These are phyloP conservation scores for Paralichthys olivaceus DNA, from an alignment of 2,113 vertebrate genomes.

Conservation along the genomic window DNA sequence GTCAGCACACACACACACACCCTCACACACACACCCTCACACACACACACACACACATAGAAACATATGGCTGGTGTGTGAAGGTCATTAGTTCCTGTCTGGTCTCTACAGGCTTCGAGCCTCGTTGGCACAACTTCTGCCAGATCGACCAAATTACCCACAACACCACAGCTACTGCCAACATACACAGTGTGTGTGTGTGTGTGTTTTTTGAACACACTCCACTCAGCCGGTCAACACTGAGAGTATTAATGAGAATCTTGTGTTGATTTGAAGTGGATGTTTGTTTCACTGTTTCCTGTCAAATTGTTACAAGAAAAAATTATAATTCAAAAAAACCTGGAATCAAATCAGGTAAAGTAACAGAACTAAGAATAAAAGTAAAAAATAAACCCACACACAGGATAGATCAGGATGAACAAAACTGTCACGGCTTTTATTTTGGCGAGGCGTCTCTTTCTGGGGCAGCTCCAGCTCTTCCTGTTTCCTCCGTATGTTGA, in stretches of 20 bases:
- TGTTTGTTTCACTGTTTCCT: neutral
- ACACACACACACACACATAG: conserved; percentile 16
- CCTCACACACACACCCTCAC: conserved; percentile 15
- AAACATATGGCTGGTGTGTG: conserved; percentile 67
- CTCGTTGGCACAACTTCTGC: conserved; percentile 59
- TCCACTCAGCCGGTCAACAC: neutral
- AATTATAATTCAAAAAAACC: neutral
- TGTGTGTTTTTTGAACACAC: neutral
- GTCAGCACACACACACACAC: neutral
- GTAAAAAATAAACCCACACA: too few relatives aligned
- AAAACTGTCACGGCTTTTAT: conserved; percentile 17
- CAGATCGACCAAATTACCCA: conserved; percentile 69
- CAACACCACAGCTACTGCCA: conserved; percentile 54
- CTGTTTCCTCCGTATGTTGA: conserved; percentile 66
- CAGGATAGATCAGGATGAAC: too few relatives aligned
- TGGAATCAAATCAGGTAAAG: too few relatives aligned
- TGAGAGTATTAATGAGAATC: neutral
- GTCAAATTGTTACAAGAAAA: too few relatives aligned
- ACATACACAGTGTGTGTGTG: conserved; percentile 19
- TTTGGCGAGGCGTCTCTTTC: conserved; percentile 42
- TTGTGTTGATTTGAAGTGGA: neutral
- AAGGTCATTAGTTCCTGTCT: conserved; percentile 74
- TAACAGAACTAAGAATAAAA: too few relatives aligned
- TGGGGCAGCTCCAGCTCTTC: conserved; percentile 59
- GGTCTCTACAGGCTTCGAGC: conserved; percentile 51